Conservation (phyloP, 2,888 invertebrate genomes). For the Rhamnusium bicolor region DNA sequence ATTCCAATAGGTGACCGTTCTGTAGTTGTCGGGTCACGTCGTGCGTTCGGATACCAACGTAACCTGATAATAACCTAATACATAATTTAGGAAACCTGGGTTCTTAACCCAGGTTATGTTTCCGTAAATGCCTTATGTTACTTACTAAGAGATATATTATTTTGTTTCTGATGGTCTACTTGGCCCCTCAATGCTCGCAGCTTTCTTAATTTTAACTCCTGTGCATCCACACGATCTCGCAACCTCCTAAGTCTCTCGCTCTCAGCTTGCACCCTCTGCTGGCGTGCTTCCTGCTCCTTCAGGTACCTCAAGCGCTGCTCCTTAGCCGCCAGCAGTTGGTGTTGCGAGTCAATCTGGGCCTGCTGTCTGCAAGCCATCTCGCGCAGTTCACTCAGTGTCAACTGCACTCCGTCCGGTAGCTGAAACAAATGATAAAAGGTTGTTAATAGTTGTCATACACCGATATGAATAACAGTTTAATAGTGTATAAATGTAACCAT, state of each 20-base stretch:
- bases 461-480: too few species aligned
- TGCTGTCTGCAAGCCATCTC: slow-evolving; percentile 98
- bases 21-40: too few species aligned
- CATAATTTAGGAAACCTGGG: too few species aligned
- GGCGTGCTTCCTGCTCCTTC: slow-evolving; percentile 91
- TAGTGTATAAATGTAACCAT: too few species aligned
- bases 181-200: slow-evolving; percentile 93
- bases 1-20: too few species aligned
- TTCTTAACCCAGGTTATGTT: too few species aligned
- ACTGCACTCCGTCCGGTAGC: slow-evolving; percentile 93
- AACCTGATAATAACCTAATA: too few species aligned
- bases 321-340: slow-evolving; percentile 91
- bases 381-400: slow-evolving; percentile 96
- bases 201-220: slow-evolving; percentile 94
- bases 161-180: slow-evolving; percentile 93
- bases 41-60: too few species aligned
- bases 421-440: slow-evolving; percentile 71
- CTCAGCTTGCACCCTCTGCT: slow-evolving; percentile 86
- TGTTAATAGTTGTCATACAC: background rate
- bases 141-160: slow-evolving; percentile 93
- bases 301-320: slow-evolving; percentile 94
- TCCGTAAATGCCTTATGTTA: slow-evolving; percentile 64
- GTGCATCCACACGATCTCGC: slow-evolving; percentile 93
- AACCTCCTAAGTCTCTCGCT: slow-evolving; percentile 90
- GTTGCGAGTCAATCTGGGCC: slow-evolving; percentile 97